Base-by-base conservation (phyloP, 1,140 invertebrate genomes). In the Holcopasites calliopsidis region DNA sequence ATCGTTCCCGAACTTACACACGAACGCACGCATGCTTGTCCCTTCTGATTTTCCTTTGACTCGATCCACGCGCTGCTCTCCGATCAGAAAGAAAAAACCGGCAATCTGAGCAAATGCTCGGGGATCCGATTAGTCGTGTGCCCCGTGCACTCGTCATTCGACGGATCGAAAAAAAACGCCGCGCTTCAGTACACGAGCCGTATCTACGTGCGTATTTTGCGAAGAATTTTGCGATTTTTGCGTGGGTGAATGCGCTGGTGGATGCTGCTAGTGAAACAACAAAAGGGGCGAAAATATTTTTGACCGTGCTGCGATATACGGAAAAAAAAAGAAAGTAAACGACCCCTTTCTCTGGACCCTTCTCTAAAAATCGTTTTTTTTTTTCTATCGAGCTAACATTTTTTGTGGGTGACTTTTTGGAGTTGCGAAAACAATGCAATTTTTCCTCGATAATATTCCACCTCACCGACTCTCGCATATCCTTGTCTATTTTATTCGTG, bases 391-490 rank as follows among this genome's bases (percentile, higher is more conserved):
- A 83, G 79, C 80, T 85, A 75, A 74, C 75, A 64, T 86, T 88
- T 89, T 89, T 89, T 85, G 86, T 77, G 80, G 79, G 82, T 85
- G 73, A 85, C 70, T 88, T 86, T 87, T 88, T 86, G 70, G 76
- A 73, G 74, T 72, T 77, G 80, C 78, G 16, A 62, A 79, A 58
- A 52, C 49, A 50, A 62, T 83, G 77, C 74, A 81, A 83, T 87
- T 86, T 86, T 84, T 81, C 75, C 87, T 77, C 80, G 72, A 75
- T 72, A 35, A 83, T 62, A 58, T 52, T 83, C 80, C 81, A 72
- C 61, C 80, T 65, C 23, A 75, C 42, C 70, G 66, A 77, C 76
- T 74, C 40, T 16, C 40, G 21, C 42, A 82, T n/a, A n/a, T 83
- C 81, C 81, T 52, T 49, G 55, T 82, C 80, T 70, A n/a, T 70